Base-by-base conservation (phyloP, 2,797 vertebrate genomes). In the Cryptoblepharus egeriae region DNA sequence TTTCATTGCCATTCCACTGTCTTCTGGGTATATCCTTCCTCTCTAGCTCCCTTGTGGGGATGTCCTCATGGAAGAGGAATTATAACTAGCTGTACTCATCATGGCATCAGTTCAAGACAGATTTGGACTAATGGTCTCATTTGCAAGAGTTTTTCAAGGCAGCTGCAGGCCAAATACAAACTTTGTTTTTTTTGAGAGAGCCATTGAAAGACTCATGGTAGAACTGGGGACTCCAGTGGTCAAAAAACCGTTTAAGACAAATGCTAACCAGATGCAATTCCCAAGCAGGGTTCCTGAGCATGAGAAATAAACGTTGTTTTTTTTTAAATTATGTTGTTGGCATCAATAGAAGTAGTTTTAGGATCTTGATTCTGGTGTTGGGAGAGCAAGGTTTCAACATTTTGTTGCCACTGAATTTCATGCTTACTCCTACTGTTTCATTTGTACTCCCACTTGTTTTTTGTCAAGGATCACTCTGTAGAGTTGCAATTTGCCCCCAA, bases 1-100 rank as follows among this genome's bases (percentile, higher is more conserved):
- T 92, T 93, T 85, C 89, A 89, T 89, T 90, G 89, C 89, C 85
- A 85, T 84, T 89, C 83, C 76, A 88, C 80, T 73, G 87, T 87
- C 92, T 85, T 92, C 88, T 89, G 88, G 91, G 87, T 88, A 90
- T 85, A 91, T 68, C 86, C 88, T 92, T 91, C 90, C 88, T 86
- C 87, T 91, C 90, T 87, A 64, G 9, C 20, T 81, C 75, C 80
- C 70, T 37, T 4, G 85, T 84, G 88, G 87, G 83, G 87, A 69
- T 72, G 90, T 85, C 89, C 87, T 81, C 86, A 86, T 81, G 87
- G 88, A 88, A 10, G 85, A 88, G 85, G 87, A 90, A 89, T 89
- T 24, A 60, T 68, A 84, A 79, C 76, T 12, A 84, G 91, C 91
- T 88, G 85, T 3, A 28, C 84, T 90, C 87, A 87, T 90, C 87